A percentile compares a stretch with the other conserved stretches of the same genome.
Conservation (phyloP, 2,113 vertebrate genomes). For the Chionodraco myersi region DNA sequence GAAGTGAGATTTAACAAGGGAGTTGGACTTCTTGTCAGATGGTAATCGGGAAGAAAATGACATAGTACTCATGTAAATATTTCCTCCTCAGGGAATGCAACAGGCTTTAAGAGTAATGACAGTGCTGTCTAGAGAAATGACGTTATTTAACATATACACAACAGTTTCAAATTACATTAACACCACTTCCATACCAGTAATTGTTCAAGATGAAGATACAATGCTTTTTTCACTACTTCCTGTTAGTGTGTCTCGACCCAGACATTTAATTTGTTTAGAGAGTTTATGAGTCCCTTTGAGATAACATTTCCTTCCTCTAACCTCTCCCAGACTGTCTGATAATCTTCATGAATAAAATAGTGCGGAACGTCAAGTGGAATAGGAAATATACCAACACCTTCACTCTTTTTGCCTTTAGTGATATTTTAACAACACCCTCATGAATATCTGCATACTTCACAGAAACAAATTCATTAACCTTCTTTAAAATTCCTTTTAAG, state of each 20-base stretch:
- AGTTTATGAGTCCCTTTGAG: constrained; percentile 52
- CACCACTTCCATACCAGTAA: constrained; percentile 4
- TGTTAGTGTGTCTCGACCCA: background rate
- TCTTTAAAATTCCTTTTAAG: constrained; percentile 24
- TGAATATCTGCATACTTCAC: constrained; percentile 17
- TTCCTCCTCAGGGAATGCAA: constrained; percentile 32
- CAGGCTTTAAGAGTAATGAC: constrained; percentile 10
- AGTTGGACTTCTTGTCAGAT: constrained; percentile 48
- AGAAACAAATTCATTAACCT: constrained; percentile 4
- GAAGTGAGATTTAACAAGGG: constrained; percentile 70
- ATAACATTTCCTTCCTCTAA: constrained; percentile 12
- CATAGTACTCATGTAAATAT: constrained; percentile 31
- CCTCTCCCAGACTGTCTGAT: constrained; percentile 23
- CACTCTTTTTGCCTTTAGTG: constrained; percentile 17
- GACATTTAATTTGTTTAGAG: constrained; percentile 52
- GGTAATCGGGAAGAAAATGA: constrained; percentile 58
- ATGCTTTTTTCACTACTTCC: background rate
- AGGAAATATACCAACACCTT: constrained; percentile 38
- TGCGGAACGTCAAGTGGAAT: background rate
- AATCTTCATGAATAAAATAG: constrained; percentile 47
- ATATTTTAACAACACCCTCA: constrained; percentile 38
- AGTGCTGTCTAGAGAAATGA: constrained; percentile 40
- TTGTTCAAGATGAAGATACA: constrained; percentile 12
- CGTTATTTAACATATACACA: constrained; percentile 3
- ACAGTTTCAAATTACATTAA: constrained; percentile 41